Base-by-base conservation (phyloP, 2,113 vertebrate species). In the Callipepla squamata region DNA sequence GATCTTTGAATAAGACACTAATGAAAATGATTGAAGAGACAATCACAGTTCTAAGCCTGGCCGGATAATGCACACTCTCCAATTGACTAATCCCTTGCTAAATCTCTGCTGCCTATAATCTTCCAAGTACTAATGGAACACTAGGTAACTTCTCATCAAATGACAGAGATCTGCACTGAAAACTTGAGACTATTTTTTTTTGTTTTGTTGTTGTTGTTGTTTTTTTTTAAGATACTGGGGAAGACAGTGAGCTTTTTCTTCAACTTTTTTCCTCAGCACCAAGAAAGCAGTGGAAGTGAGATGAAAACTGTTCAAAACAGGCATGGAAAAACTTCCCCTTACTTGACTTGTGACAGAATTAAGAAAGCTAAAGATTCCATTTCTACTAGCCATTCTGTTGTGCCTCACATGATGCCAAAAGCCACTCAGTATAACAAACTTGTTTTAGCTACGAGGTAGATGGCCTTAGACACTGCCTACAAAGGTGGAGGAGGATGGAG, bases 1-100 rank as follows among this genome's bases (percentile, higher is more conserved):
- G 51, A 97, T 98, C 98, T 98, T 94, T 97, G 97, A 98, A 98
- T 97, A 98, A 98, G 98, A 98, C 97, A 97, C 97, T 98, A 98
- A 98, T 98, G 98, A 98, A 98, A 98, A 98, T 79, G 95, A 98
- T 96, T 95, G 97, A 94, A 95, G 96, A 98, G 97, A 98, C 97
- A 98, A 98, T 98, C 94, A 96, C 69, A 65, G 97, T 95, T 98
- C 97, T 98, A 99, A 98, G 98, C 98, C 96, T 95, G 72, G 92
- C 47, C 1, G 85, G 96, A 97, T 95, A 96, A 97, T 74, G 84
- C 87, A 97, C 93, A 95, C 96, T 96, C 96, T 96, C 90, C 97
- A 97, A 95, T 96, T 97, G 95, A 96, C 96, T 98, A 98, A 98
- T 98, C 98, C 96, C 81, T 95, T 91, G 94, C 89, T 98, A 98